Evolutionary conservation across 2,113 vertebrate species (phyloP).

Genomic region (Nanorana parkeri): DNA sequence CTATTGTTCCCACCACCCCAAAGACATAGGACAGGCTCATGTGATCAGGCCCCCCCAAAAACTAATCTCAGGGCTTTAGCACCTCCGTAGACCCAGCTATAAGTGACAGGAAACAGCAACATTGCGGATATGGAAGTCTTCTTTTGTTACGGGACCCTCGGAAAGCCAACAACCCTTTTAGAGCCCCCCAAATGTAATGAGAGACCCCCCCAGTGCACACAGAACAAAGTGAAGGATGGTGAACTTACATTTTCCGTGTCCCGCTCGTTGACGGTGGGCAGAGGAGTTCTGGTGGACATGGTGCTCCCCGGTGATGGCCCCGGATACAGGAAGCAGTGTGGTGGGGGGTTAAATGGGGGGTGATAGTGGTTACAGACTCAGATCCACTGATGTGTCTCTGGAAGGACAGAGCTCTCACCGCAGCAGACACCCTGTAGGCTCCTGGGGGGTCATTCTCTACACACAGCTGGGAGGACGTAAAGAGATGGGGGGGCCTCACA

Average conservation of each 20-base stretch:
- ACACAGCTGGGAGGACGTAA: background rate
- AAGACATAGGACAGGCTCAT: too few relatives aligned
- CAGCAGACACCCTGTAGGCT: background rate
- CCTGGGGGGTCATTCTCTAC: slow-evolving; percentile 25
- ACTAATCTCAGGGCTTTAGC: too few relatives aligned
- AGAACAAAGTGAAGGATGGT: too few relatives aligned
- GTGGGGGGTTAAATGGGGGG: slow-evolving; percentile 52
- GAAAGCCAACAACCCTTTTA: too few relatives aligned
- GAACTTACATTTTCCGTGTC: slow-evolving; percentile 92
- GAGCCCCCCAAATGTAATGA: too few relatives aligned
- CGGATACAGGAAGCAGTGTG: slow-evolving; percentile 29
- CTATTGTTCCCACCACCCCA: too few relatives aligned
- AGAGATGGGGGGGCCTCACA: slow-evolving; percentile 5
- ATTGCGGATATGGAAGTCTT: too few relatives aligned
- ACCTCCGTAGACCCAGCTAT: too few relatives aligned
- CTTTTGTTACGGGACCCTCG: too few relatives aligned
- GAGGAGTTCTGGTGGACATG: slow-evolving; percentile 93
- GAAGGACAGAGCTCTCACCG: background rate
- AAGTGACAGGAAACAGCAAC: too few relatives aligned
- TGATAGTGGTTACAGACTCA: slow-evolving; percentile 60
- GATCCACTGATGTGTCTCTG: background rate
- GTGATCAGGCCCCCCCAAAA: too few relatives aligned
- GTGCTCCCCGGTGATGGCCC: slow-evolving; percentile 64
- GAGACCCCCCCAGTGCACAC: too few relatives aligned
- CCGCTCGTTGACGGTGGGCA: slow-evolving; percentile 94